A percentile compares a stretch with the other conserved stretches of the same genome.
Conservation (phyloP, 2,113 vertebrate genomes). For the Alosa alosa region DNA sequence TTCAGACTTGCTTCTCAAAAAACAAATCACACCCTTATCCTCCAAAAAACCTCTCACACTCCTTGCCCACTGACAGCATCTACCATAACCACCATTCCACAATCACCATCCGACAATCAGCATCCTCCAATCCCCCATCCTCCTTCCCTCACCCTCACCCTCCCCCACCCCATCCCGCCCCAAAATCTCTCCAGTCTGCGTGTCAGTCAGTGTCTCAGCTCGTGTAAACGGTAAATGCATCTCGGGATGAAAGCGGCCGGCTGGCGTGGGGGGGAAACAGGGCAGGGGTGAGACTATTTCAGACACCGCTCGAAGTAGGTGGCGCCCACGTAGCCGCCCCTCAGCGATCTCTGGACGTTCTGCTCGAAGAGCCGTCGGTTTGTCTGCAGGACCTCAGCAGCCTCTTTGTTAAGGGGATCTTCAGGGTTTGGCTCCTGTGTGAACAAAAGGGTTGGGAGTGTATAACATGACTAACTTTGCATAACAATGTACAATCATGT, state of each 20-base stretch:
- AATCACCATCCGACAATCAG: conserved; percentile 14
- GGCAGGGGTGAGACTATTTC: conserved; percentile 72
- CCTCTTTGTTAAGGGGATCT: conserved; percentile 91
- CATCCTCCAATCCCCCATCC: neutral
- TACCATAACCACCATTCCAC: neutral
- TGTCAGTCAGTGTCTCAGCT: conserved; percentile 55
- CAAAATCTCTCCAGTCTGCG: conserved; percentile 49
- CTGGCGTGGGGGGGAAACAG: neutral
- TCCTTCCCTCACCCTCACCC: neutral
- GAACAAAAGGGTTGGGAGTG: neutral
- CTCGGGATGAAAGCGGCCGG: conserved; percentile 42
- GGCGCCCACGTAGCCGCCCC: conserved; percentile 88
- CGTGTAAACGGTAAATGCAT: conserved; percentile 61
- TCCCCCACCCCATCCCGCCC: neutral
- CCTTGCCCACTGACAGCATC: neutral
- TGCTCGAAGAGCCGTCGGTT: conserved; percentile 92
- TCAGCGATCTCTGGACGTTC: conserved; percentile 87
- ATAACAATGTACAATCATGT: neutral
- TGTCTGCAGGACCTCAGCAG: conserved; percentile 88
- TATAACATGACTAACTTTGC: neutral
- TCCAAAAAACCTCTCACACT: conserved; percentile 24
- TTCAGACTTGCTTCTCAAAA: conserved; percentile 29
- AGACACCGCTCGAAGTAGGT: conserved; percentile 94
- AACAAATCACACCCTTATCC: conserved; percentile 8
- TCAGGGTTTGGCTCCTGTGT: conserved; percentile 88